A percentile compares a stretch with the other conserved stretches of the same genome.
phyloP scores from a whole-genome alignment of 2,888 invertebrate genomes.

The Crepidodera aurea region DNA sequence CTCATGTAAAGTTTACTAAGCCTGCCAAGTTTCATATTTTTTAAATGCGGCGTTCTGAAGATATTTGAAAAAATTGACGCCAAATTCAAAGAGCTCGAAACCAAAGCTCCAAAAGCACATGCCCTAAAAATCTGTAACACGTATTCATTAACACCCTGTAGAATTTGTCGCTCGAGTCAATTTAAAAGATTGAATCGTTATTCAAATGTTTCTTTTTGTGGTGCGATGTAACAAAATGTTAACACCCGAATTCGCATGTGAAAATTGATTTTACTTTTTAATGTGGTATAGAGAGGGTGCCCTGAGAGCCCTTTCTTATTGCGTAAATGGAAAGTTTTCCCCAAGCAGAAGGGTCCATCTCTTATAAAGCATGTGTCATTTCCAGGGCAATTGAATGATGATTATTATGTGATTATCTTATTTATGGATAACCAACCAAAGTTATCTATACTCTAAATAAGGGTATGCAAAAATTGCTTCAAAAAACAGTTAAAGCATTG shows the following conservation, averaged over 20 bases:
- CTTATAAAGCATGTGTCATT: slow-evolving; percentile 16
- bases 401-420: background rate
- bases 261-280: slow-evolving; percentile 41
- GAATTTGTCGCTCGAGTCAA: background rate
- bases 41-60: too few species aligned
- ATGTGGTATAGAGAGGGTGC: slow-evolving; percentile 26
- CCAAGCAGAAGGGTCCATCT: background rate
- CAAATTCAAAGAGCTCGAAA: too few species aligned
- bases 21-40: too few species aligned
- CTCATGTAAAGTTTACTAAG: too few species aligned
- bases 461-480: too few species aligned
- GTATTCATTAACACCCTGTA: too few species aligned
- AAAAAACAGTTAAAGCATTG: too few species aligned
- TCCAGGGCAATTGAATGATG: background rate
- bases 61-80: too few species aligned
- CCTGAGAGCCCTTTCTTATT: slow-evolving; percentile 12
- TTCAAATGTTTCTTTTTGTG: slow-evolving; percentile 22
- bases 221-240: slow-evolving; percentile 32
- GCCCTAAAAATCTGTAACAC: too few species aligned
- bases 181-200: slow-evolving; percentile 31
- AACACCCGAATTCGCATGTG: slow-evolving; percentile 21
- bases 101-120: too few species aligned
- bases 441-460: too few species aligned
- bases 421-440: too few species aligned
- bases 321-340: background rate